Conservation (phyloP, 2,113 vertebrate genomes). For the Dasypus novemcinctus region DNA sequence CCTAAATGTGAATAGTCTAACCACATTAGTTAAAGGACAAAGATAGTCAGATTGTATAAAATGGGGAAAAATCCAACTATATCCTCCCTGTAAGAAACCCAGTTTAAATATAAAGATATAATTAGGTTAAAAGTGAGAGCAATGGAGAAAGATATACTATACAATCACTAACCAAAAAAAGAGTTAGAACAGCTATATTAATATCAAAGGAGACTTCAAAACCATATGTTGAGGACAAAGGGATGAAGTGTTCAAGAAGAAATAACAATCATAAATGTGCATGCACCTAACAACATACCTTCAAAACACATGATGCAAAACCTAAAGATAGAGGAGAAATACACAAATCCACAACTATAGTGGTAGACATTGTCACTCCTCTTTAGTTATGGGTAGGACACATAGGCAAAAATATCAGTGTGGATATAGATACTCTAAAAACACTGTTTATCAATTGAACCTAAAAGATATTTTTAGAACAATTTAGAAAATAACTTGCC, state of each 20-base stretch:
- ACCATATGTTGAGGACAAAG: accelerated
- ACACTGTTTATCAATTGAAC: accelerated
- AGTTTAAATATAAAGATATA: background rate
- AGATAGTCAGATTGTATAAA: background rate
- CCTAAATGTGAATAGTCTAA: background rate
- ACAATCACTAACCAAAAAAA: background rate
- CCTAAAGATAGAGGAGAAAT: too few relatives aligned
- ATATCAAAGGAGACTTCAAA: background rate
- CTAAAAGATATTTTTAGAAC: accelerated
- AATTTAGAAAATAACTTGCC: too few relatives aligned
- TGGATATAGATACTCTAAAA: accelerated
- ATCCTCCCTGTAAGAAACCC: background rate
- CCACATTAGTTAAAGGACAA: background rate
- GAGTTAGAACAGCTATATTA: accelerated
- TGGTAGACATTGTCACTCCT: too few relatives aligned
- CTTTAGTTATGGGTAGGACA: background rate
- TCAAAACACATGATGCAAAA: background rate
- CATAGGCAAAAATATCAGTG: background rate
- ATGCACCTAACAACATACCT: background rate
- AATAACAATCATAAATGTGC: background rate
- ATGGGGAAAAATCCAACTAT: background rate
- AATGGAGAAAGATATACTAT: accelerated
- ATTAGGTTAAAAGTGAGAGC: too few relatives aligned
- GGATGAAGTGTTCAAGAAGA: accelerated
- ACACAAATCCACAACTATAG: background rate